Evolutionary conservation across 1,140 invertebrate species (phyloP).

Genomic region (Lordiphosa mommai): DNA sequence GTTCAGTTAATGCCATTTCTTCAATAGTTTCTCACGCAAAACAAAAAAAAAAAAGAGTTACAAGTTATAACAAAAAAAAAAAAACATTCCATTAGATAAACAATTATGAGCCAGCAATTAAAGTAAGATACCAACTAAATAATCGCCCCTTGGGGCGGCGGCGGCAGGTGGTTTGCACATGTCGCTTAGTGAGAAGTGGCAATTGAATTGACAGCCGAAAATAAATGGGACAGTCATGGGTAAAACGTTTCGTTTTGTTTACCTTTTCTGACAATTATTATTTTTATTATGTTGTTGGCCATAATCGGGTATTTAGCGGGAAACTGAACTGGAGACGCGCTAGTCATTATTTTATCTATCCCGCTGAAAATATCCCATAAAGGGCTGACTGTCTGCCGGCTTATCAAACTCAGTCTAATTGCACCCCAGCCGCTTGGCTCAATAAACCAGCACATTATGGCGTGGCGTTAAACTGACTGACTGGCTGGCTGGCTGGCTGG

Average conservation of each 20-base stretch:
- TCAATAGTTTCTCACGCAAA: not conserved
- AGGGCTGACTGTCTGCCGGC: too few species aligned
- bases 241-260: not conserved
- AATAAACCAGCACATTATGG: too few species aligned
- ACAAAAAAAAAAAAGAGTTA: not conserved
- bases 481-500: not conserved
- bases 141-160: too few species aligned
- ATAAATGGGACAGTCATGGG: constrained; percentile 45
- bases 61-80: not conserved
- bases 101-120: constrained; percentile 4
- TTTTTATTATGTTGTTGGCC: constrained; percentile 14
- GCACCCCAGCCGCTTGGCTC: too few species aligned
- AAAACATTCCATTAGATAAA: not conserved
- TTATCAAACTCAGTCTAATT: too few species aligned
- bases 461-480: not conserved
- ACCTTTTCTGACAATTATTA: constrained; percentile 8
- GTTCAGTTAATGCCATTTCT: too few species aligned
- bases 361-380: not conserved
- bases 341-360: constrained; percentile 17
- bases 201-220: constrained; percentile 22
- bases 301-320: constrained; percentile 14
- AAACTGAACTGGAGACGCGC: constrained; percentile 9
- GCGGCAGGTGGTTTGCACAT: constrained; percentile 7
- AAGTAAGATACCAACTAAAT: constrained; percentile 8
- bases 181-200: not conserved